phyloP scores from a whole-genome alignment of 2,797 vertebrate genomes.

The Capromys pilorides region DNA sequence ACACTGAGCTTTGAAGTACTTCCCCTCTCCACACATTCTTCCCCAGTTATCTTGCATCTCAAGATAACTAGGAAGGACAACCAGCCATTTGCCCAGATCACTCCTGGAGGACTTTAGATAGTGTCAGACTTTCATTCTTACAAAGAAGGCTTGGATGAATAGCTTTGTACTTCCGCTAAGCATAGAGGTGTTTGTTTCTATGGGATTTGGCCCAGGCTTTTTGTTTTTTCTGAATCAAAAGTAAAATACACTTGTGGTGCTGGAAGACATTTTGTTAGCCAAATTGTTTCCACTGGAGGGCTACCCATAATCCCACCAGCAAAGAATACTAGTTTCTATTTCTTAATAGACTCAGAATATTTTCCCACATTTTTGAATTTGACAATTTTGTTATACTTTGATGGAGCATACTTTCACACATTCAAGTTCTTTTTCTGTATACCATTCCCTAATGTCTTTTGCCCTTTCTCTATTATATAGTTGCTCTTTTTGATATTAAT shows the following conservation, averaged over 20 bases:
- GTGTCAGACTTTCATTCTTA: not conserved
- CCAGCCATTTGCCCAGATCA: not conserved
- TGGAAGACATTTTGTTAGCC: not conserved
- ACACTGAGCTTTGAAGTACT: not conserved
- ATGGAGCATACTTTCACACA: not conserved
- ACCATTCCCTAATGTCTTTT: not conserved
- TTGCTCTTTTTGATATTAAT: not conserved
- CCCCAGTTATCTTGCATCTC: not conserved
- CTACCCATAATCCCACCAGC: not conserved
- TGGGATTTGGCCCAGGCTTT: not conserved
- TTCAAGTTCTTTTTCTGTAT: constrained; percentile 40
- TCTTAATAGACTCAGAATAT: not conserved
- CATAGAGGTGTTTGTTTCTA: not conserved
- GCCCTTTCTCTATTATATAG: not conserved
- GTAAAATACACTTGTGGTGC: not conserved
- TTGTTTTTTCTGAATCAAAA: not conserved
- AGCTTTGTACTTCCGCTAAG: not conserved
- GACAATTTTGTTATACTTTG: not conserved
- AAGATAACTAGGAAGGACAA: not conserved
- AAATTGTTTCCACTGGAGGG: not conserved
- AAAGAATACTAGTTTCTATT: not conserved
- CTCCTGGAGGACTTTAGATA: not conserved
- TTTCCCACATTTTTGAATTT: not conserved
- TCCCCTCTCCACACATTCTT: not conserved
- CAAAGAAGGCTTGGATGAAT: not conserved